These are phyloP conservation scores for Drosophila ezoana DNA, from an alignment of 2,888 invertebrate genomes.

Conservation along the genomic window DNA sequence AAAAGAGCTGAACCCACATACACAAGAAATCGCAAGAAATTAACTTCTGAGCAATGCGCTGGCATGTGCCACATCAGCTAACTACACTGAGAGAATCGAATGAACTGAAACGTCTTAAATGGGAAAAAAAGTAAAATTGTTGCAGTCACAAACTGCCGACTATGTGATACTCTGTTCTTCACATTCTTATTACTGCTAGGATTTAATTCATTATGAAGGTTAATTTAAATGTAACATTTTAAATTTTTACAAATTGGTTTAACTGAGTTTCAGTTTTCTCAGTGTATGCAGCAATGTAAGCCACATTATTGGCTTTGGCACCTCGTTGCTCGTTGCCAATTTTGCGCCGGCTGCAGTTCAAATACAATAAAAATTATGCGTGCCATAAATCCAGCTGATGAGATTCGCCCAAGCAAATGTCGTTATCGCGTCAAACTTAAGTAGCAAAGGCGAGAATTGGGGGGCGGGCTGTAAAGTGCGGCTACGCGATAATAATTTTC, in stretches of 20 bases:
- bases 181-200: too few relatives aligned
- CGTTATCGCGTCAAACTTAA: slow-evolving; percentile 74
- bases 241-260: too few relatives aligned
- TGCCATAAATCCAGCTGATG: slow-evolving; percentile 82
- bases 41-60: slow-evolving; percentile 60
- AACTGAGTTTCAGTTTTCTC: background rate
- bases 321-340: slow-evolving; percentile 56
- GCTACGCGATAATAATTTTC: slow-evolving; percentile 79
- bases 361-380: slow-evolving; percentile 81
- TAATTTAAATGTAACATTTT: too few relatives aligned
- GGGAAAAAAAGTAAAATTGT: background rate
- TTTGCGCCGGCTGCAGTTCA: slow-evolving; percentile 67
- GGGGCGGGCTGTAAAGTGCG: slow-evolving; percentile 46
- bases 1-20: slow-evolving; percentile 51
- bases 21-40: slow-evolving; percentile 60
- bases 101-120: background rate
- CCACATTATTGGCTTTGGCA: slow-evolving; percentile 56
- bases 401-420: slow-evolving; percentile 72
- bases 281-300: slow-evolving; percentile 41
- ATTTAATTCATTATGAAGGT: too few relatives aligned
- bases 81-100: slow-evolving; percentile 28
- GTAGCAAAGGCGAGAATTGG: slow-evolving; percentile 26
- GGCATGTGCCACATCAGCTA: slow-evolving; percentile 56
- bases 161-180: too few relatives aligned
- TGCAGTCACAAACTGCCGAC: background rate